phyloP scores from a whole-genome alignment of 2,888 invertebrate genomes.

The Agonopterix heracliana region DNA sequence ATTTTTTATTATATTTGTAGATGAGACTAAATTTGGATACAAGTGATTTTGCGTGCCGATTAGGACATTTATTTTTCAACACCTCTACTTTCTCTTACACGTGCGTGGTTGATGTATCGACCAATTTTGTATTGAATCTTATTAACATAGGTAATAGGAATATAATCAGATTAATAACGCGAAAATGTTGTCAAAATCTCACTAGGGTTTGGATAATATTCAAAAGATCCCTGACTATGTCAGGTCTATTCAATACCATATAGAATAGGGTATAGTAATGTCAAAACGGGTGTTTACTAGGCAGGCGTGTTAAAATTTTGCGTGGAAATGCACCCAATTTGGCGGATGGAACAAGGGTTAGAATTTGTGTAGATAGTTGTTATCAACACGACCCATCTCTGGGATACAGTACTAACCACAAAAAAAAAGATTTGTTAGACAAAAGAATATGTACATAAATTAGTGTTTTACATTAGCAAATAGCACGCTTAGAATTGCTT shows the following conservation, averaged over 20 bases:
- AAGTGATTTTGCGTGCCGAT: not conserved
- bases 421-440: constrained; percentile 28
- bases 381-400: constrained; percentile 60
- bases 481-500: too few relatives aligned
- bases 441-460: not conserved
- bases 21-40: not conserved
- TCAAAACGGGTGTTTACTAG: constrained; percentile 41
- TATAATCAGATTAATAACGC: too few relatives aligned
- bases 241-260: not conserved
- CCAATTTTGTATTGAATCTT: not conserved
- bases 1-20: constrained; percentile 15
- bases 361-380: constrained; percentile 67
- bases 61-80: not conserved
- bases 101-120: not conserved
- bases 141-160: not conserved
- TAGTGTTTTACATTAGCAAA: not conserved
- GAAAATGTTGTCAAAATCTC: too few relatives aligned
- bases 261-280: constrained; percentile 18
- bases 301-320: constrained; percentile 57
- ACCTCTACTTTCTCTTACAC: not conserved
- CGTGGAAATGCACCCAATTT: constrained; percentile 69
- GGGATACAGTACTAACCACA: constrained; percentile 42
- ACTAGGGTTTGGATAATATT: not conserved
- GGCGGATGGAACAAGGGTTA: constrained; percentile 62
- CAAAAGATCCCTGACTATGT: not conserved